A percentile compares a stretch with the other conserved stretches of the same genome.
Conservation (phyloP, 2,797 vertebrate species). For the Lepilemur septentrionalis region DNA sequence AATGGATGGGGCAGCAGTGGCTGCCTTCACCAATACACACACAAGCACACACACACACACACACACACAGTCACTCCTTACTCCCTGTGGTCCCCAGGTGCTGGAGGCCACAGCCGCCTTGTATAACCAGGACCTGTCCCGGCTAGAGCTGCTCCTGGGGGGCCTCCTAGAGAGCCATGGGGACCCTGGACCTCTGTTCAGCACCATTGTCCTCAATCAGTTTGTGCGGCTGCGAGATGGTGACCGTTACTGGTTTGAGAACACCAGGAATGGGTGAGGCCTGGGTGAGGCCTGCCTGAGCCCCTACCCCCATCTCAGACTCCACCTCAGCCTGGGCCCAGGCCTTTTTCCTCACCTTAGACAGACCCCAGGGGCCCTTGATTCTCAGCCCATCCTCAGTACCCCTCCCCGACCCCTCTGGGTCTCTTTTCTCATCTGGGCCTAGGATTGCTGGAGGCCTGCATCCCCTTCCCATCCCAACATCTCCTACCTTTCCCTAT, state of each 20-base stretch:
- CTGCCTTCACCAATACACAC: background rate
- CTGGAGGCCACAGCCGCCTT: conserved; percentile 83
- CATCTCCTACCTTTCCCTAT: background rate
- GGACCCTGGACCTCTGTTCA: conserved; percentile 90
- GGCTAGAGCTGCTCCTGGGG: conserved; percentile 93
- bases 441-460: background rate
- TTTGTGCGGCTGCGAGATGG: conserved; percentile 93
- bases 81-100: conserved; percentile 50
- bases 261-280: conserved; percentile 92
- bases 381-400: background rate
- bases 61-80: background rate
- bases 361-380: background rate
- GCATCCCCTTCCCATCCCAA: background rate
- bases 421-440: background rate
- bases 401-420: background rate
- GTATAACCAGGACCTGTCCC: conserved; percentile 86
- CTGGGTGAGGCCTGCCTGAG: conserved; percentile 84
- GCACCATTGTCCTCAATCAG: conserved; percentile 92
- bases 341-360: background rate
- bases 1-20: background rate
- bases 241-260: conserved; percentile 99
- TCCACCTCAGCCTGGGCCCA: background rate
- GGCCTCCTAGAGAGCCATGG: conserved; percentile 89
- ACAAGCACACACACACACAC: background rate
- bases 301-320: background rate